Evolutionary conservation across 2,113 vertebrate species (phyloP).

Genomic region (Theristicus caerulescens): DNA sequence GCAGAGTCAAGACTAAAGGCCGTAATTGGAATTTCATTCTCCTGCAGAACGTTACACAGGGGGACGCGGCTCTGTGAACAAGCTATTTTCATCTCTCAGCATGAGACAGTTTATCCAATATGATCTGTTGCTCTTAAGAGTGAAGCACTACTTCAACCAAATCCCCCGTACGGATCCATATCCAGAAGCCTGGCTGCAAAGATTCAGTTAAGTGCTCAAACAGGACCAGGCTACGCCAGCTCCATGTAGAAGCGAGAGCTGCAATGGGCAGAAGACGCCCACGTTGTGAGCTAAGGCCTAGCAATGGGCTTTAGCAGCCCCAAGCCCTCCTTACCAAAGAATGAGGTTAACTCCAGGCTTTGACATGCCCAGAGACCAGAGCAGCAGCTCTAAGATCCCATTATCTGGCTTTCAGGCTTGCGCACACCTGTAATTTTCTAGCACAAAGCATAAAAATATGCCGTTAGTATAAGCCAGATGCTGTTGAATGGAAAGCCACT

Average conservation of each 20-base stretch:
- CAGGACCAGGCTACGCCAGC: not conserved
- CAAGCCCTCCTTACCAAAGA: no score
- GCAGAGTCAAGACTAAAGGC: not conserved
- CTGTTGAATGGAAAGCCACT: rapidly evolving
- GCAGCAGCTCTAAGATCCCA: not conserved
- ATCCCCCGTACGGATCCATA: rapidly evolving
- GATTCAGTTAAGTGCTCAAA: not conserved
- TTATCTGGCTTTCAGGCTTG: rapidly evolving
- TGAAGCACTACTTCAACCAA: rapidly evolving
- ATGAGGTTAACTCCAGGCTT: not conserved
- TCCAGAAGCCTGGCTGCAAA: not conserved
- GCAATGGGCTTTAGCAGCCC: not conserved
- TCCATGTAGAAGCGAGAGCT: not conserved
- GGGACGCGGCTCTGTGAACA: not conserved
- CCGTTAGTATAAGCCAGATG: not conserved
- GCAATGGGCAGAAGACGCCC: not conserved
- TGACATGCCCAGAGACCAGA: rapidly evolving
- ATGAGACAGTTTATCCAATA: not conserved
- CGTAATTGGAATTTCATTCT: not conserved
- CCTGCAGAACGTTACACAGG: not conserved
- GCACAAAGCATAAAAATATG: not conserved
- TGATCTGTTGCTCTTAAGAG: not conserved
- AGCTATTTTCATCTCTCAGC: not conserved
- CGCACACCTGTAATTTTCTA: no score
- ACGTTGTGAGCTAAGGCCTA: rapidly evolving